Evolutionary conservation across 2,888 invertebrate species (phyloP), one percentile per base, ranked within the genome.

Genomic region (Achlya flavicornis): DNA sequence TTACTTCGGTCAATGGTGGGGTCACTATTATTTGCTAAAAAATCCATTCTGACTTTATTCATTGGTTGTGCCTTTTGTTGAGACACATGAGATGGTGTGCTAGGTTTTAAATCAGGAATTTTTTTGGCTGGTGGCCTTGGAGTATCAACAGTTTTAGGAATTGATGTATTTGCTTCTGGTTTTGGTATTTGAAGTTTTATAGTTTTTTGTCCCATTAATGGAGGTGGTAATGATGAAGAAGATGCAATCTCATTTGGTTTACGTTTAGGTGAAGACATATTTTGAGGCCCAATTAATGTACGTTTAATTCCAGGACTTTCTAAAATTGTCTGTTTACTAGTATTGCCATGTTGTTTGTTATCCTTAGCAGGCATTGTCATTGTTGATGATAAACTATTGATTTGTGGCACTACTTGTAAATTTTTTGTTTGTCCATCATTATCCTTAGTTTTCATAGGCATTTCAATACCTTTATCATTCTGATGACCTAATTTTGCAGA

Each of bases 11-110:
- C 93, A 71, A 91, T 93, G 61, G 92, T 93, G 61, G 92, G 92
- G 76, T 93, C 93, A 89, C 92, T 90, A 66, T 93, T 93, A 69
- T 93, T 93, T 61, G 93, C 93, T 73, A 93, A 80, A 33, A 93
- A 82, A 83, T 93, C 93, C 92, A 92, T 92, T 77, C 92, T 83
- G 63, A 93, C 79, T 87, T 91, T 93, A 71, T 84, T 90, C 11
- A 86, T 72, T 62, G 82, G 75, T 67, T 81, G 87, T 58, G 73
- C 73, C 80, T 92, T 92, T 73, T 73, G 88, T 76, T 86, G 88
- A 32, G 78, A 69, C 60, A 78, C 64, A 62, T 82, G 80, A 62
- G 81, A 68, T 64, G 88, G 82, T 41, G 78, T 73, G 77, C 91
- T 87, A 43, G 92, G 92, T 77, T 93, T 92, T 66, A 93, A 79